These are phyloP conservation scores for Philopotamus ludificatus DNA, from an alignment of 1,140 invertebrate genomes.

Conservation along the genomic window DNA sequence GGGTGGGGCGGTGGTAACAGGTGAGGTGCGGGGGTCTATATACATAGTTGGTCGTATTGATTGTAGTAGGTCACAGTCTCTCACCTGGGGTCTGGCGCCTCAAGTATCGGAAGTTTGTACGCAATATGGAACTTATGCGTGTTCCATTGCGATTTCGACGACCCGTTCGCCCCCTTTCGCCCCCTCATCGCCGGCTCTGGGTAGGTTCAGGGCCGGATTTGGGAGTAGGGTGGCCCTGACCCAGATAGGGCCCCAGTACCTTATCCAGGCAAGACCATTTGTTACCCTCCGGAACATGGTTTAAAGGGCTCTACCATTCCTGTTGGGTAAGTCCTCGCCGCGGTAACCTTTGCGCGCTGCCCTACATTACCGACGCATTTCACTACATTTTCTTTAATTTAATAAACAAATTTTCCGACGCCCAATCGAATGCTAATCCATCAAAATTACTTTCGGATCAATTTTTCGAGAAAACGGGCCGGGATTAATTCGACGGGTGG, in stretches of 20 bases:
- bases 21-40: too few species aligned
- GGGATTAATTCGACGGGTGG: too few species aligned
- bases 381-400: too few species aligned
- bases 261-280: constrained; percentile 23
- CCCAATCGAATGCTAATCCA: too few species aligned
- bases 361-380: too few species aligned
- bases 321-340: constrained; percentile 18
- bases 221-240: constrained; percentile 12
- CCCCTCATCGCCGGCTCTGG: not conserved
- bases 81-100: not conserved
- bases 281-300: constrained; percentile 25
- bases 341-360: constrained; percentile 10
- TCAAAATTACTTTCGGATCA: too few species aligned
- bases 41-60: not conserved
- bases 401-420: too few species aligned
- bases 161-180: not conserved
- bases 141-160: not conserved
- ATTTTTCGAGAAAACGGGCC: too few species aligned
- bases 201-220: constrained; percentile 14
- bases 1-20: too few species aligned
- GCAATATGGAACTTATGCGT: constrained; percentile 11
- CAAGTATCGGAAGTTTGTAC: not conserved
- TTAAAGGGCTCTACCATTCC: constrained; percentile 22
- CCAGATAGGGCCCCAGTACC: constrained; percentile 2
- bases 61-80: not conserved